These are phyloP conservation scores for Gallinago solitaria DNA, from an alignment of 2,797 vertebrate genomes.

Conservation along the genomic window DNA sequence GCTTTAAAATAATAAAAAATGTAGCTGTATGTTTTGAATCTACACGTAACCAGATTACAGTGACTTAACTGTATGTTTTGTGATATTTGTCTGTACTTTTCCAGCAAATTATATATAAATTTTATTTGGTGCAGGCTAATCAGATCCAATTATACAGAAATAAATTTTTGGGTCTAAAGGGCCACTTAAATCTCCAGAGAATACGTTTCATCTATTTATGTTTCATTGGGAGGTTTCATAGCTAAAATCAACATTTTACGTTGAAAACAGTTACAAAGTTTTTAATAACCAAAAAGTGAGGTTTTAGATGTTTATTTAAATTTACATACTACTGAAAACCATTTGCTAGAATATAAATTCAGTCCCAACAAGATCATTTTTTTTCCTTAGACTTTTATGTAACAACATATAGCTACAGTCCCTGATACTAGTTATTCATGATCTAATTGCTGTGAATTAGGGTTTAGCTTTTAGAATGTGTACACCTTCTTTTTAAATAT, in stretches of 20 bases:
- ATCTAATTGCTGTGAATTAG: not conserved
- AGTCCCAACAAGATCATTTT: not conserved
- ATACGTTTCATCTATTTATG: not conserved
- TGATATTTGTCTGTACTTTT: slow-evolving; percentile 1
- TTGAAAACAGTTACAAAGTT: not conserved
- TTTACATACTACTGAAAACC: not conserved
- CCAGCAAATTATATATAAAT: not conserved
- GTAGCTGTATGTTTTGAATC: not conserved
- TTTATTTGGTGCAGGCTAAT: slow-evolving; percentile 24
- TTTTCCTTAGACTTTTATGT: not conserved
- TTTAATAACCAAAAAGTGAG: not conserved
- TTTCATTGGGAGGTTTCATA: not conserved
- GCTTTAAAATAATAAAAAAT: not conserved
- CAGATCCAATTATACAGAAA: not conserved
- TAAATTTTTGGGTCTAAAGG: not conserved
- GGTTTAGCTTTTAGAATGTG: not conserved
- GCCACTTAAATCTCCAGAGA: not conserved
- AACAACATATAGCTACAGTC: not conserved
- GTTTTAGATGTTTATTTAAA: not conserved
- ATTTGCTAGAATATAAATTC: not conserved
- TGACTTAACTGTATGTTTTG: not conserved
- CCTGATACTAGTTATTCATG: not conserved
- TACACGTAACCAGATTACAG: not conserved
- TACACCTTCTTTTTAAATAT: not conserved
- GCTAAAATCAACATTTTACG: not conserved